phyloP scores from a whole-genome alignment of 2,888 invertebrate genomes.

The Conomelus anceps region DNA sequence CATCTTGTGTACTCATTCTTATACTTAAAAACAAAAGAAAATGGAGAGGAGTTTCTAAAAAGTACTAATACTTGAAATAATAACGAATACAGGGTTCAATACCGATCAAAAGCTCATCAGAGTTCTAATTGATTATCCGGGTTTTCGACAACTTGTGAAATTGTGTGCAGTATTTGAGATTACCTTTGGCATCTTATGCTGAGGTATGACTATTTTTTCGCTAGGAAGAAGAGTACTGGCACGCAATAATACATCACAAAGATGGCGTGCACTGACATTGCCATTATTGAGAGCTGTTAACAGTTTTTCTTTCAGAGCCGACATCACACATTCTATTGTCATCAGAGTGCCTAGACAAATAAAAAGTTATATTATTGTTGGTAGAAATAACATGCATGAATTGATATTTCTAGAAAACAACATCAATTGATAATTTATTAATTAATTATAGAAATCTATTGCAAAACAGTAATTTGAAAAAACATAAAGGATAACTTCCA shows the following conservation, averaged over 20 bases:
- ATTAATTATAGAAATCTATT: no score
- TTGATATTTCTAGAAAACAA: no score
- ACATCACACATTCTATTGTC: conserved; percentile 16
- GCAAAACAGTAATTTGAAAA: no score
- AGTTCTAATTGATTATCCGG: no score
- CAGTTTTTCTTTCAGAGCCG: conserved; percentile 26
- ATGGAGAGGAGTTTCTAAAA: no score
- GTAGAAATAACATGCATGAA: no score
- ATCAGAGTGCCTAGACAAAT: conserved; percentile 13
- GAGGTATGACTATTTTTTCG: conserved; percentile 48
- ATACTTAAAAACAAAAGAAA: no score
- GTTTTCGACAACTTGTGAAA: conserved; percentile 46
- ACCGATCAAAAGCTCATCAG: no score
- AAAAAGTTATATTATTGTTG: no score
- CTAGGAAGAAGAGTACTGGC: conserved; percentile 41
- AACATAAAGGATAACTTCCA: neutral
- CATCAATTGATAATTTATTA: no score
- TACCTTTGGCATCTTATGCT: conserved; percentile 49
- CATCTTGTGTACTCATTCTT: no score
- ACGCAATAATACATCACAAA: conserved; percentile 32
- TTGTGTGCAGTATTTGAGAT: conserved; percentile 42
- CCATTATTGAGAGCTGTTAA: conserved; percentile 24
- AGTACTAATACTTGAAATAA: neutral
- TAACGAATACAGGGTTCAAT: neutral
- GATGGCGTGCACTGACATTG: conserved; percentile 26